A percentile compares a stretch with the other conserved stretches of the same genome.
Evolutionary conservation across 1,140 invertebrate genomes (phyloP).

Genomic region (Steinernema khuongi): DNA sequence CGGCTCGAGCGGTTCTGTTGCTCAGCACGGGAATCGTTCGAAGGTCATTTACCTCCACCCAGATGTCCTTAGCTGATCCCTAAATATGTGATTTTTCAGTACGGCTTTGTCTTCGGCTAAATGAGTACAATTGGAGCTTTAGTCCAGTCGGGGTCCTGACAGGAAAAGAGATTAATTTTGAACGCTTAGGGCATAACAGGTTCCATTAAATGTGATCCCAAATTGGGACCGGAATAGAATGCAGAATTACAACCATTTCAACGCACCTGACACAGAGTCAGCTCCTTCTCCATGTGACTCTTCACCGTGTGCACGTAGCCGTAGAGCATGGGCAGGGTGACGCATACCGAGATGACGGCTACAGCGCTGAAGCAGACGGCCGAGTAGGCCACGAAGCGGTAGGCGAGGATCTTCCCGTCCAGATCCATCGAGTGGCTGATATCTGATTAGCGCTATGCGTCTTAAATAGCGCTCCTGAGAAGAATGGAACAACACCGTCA

Average conservation of each 20-base stretch:
- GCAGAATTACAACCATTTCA: no score
- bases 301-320: slow-evolving; percentile 18
- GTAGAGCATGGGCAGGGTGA: slow-evolving; percentile 28
- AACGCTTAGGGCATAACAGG: no score
- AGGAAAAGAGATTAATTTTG: no score
- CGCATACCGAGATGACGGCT: slow-evolving; percentile 19
- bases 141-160: no score
- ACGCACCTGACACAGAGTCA: not conserved
- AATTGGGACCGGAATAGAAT: no score
- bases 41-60: not conserved
- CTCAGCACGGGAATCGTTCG: not conserved
- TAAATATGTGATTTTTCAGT: not conserved
- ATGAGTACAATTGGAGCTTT: no score
- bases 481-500: not conserved
- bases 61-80: slow-evolving; percentile 5
- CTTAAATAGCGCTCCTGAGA: not conserved
- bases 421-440: not conserved
- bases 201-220: no score
- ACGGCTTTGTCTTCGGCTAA: no score
- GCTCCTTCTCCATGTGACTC: slow-evolving; percentile 8
- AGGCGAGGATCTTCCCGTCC: slow-evolving; percentile 16
- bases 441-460: not conserved
- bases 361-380: slow-evolving; percentile 7
- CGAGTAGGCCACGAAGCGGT: slow-evolving; percentile 2
- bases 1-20: not conserved